These are phyloP conservation scores for Cotesia glomerata DNA, from an alignment of 1,140 invertebrate species.

Conservation along the genomic window DNA sequence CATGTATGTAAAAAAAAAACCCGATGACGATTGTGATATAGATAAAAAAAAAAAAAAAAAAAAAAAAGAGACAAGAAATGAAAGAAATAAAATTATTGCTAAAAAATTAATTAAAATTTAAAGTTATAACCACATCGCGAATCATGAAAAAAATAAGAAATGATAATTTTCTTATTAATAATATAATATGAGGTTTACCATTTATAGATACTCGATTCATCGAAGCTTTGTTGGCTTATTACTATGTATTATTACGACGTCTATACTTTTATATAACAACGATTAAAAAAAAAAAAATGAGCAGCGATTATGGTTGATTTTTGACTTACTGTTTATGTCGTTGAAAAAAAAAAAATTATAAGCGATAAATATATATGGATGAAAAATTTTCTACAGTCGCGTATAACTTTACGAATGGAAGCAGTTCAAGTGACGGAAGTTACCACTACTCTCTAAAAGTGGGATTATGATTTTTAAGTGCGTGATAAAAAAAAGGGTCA, in stretches of 20 bases:
- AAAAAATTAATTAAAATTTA: background rate
- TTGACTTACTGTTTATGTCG: slow-evolving; percentile 5
- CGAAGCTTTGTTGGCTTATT: slow-evolving; percentile 13
- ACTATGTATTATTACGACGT: background rate
- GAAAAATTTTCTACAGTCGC: background rate
- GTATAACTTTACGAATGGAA: slow-evolving; percentile 2
- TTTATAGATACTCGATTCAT: slow-evolving; percentile 4
- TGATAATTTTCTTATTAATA: slow-evolving; percentile 8
- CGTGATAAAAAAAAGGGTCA: background rate
- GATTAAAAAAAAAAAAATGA: slow-evolving; percentile 12
- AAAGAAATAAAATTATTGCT: background rate
- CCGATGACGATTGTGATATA: slow-evolving; percentile 62
- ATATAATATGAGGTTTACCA: background rate
- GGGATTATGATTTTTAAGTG: slow-evolving; percentile 5
- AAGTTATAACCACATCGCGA: background rate
- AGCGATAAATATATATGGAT: background rate
- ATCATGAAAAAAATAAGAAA: slow-evolving; percentile 14
- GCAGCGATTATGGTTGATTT: slow-evolving; percentile 4
- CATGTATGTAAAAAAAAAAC: slow-evolving; percentile 51
- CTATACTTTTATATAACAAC: slow-evolving; percentile 2
- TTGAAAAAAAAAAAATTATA: background rate
- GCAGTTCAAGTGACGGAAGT: slow-evolving; percentile 2
- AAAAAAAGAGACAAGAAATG: slow-evolving; percentile 6
- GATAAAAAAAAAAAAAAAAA: slow-evolving; percentile 35
- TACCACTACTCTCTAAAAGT: background rate